phyloP scores from a whole-genome alignment of 2,888 invertebrate species.

The Cheilosia vulpina region DNA sequence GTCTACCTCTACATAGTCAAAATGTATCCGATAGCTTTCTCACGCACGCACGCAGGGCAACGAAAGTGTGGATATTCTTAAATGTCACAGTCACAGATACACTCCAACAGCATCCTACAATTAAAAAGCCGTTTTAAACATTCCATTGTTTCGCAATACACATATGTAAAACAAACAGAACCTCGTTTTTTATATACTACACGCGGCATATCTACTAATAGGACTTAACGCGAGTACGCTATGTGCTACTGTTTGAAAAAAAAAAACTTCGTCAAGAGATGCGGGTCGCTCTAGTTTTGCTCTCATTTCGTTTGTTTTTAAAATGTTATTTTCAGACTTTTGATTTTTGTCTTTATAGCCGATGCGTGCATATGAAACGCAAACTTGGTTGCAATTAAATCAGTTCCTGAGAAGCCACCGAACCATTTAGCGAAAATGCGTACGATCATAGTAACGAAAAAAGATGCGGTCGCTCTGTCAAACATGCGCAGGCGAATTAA shows the following conservation, averaged over 20 bases:
- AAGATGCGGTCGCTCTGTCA: background rate
- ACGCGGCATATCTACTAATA: background rate
- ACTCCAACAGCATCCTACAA: slow-evolving; percentile 21
- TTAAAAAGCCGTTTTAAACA: slow-evolving; percentile 38
- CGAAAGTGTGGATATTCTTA: slow-evolving; percentile 8
- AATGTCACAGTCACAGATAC: slow-evolving; percentile 37
- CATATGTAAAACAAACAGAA: slow-evolving; percentile 9
- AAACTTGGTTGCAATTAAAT: slow-evolving; percentile 13
- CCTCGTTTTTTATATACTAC: background rate
- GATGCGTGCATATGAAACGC: slow-evolving; percentile 34
- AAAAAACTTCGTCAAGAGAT: slow-evolving; percentile 49
- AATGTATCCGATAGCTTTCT: slow-evolving; percentile 1
- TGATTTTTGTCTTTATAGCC: slow-evolving; percentile 16
- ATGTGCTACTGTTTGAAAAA: slow-evolving; percentile 4
- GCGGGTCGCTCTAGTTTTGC: slow-evolving; percentile 26
- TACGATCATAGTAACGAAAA: background rate
- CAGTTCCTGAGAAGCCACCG: background rate
- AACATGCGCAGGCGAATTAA: slow-evolving; percentile 20
- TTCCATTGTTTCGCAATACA: slow-evolving; percentile 55
- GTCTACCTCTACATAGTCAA: background rate
- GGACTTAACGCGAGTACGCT: slow-evolving; percentile 23
- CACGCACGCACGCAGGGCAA: slow-evolving; percentile 3
- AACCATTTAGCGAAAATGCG: background rate
- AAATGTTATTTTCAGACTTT: slow-evolving; percentile 59
- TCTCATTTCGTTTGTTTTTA: slow-evolving; percentile 29